Percentiles rank a stretch among this genome's conserved stretches.
phyloP scores from a whole-genome alignment of 2,797 vertebrate species.

The Tokudaia tokunoshimensis region DNA sequence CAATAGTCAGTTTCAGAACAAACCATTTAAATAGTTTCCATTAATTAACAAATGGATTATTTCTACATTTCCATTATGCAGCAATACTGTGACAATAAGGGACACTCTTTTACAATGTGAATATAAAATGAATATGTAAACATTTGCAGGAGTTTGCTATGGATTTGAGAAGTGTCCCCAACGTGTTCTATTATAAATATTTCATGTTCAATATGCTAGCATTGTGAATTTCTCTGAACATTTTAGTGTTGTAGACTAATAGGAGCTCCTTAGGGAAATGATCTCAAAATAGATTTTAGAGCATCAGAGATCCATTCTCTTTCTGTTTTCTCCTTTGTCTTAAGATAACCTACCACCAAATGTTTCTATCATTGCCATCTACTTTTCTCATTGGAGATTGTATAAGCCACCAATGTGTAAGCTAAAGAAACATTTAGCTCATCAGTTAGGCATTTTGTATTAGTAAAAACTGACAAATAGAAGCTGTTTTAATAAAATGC shows the following conservation, averaged over 20 bases:
- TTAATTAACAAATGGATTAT: neutral
- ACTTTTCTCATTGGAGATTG: neutral
- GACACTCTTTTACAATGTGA: neutral
- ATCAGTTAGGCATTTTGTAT: neutral
- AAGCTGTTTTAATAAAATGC: neutral
- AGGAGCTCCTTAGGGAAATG: accelerated
- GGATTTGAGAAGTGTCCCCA: neutral
- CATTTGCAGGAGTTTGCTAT: too few species aligned
- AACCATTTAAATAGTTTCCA: neutral
- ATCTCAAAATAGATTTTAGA: neutral
- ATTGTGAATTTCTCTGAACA: neutral
- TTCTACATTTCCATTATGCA: neutral
- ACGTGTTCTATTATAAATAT: neutral
- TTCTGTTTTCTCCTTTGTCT: neutral
- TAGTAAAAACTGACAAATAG: too few species aligned
- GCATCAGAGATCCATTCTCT: neutral
- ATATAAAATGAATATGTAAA: neutral
- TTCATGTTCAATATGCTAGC: neutral
- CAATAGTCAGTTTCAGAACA: neutral
- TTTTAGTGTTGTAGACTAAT: neutral
- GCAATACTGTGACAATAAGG: neutral
- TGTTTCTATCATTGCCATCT: neutral
- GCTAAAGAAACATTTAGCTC: neutral
- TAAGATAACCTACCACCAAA: neutral
- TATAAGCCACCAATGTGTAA: neutral